phyloP scores from a whole-genome alignment of 1,140 invertebrate genomes.

The Harlomillsia oculata region DNA sequence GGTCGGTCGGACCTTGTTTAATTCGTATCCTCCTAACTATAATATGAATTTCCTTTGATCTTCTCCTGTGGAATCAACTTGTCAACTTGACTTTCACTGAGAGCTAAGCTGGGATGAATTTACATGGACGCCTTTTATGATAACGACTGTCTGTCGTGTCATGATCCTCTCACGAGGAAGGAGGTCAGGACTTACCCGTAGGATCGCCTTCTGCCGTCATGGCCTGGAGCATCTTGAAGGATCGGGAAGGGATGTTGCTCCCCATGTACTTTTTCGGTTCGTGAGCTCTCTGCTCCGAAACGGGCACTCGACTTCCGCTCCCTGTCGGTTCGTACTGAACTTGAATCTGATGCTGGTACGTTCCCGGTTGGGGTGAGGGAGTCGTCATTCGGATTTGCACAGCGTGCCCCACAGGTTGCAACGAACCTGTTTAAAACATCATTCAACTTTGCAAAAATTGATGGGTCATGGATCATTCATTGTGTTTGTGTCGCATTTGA shows the following conservation, averaged over 20 bases:
- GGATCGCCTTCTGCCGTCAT: slow-evolving; percentile 57
- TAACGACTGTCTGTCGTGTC: no score
- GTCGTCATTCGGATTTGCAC: slow-evolving; percentile 31
- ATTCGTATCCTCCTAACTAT: no score
- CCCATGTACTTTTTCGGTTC: slow-evolving; percentile 71
- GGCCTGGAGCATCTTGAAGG: slow-evolving; percentile 71
- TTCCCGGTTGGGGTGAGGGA: slow-evolving; percentile 15
- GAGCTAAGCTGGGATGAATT: no score
- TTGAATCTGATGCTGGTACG: slow-evolving; percentile 1
- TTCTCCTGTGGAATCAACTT: no score
- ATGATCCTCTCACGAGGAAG: neutral
- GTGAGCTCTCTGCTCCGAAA: slow-evolving; percentile 55
- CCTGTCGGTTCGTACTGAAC: neutral
- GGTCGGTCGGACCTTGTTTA: no score
- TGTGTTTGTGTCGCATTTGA: no score
- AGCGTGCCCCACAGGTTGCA: slow-evolving; percentile 26
- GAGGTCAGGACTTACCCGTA: slow-evolving; percentile 23
- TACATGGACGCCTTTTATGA: no score
- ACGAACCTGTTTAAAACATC: no score
- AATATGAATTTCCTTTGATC: no score
- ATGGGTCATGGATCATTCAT: no score
- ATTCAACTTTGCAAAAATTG: no score
- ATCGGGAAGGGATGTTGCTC: slow-evolving; percentile 71
- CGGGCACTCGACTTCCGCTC: slow-evolving; percentile 45
- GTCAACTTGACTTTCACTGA: no score